phyloP scores from a whole-genome alignment of 2,888 invertebrate species.

The Xylota segnis region DNA sequence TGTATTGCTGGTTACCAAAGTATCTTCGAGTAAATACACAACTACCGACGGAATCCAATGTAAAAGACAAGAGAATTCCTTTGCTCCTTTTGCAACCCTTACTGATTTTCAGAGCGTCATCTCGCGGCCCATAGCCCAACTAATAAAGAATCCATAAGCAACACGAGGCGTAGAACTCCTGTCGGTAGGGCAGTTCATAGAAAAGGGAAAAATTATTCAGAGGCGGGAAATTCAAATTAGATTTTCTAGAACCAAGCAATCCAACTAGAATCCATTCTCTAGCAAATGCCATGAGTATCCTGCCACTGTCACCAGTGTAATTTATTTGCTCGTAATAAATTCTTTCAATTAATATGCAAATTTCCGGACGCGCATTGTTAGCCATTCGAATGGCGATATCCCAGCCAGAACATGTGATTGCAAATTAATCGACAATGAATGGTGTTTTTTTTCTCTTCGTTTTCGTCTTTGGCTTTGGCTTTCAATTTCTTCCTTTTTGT shows the following conservation, averaged over 20 bases:
- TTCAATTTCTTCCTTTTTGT: neutral
- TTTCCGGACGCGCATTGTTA: constrained; percentile 56
- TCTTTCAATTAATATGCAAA: constrained; percentile 70
- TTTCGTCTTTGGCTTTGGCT: too few species aligned
- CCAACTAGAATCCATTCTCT: constrained; percentile 36
- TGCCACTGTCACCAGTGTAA: constrained; percentile 41
- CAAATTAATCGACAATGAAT: constrained; percentile 67
- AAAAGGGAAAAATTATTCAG: neutral
- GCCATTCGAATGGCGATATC: constrained; percentile 34
- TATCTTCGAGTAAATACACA: too few species aligned
- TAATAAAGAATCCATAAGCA: neutral
- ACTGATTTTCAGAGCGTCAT: constrained; percentile 3
- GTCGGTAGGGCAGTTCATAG: constrained; percentile 51
- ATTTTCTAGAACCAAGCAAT: neutral
- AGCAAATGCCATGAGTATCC: neutral
- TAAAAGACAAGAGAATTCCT: neutral
- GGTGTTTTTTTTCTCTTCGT: constrained; percentile 17
- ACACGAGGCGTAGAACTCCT: constrained; percentile 9
- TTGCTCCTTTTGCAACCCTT: neutral
- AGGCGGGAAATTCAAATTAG: constrained; percentile 42
- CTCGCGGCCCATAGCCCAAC: constrained; percentile 33
- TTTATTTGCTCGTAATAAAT: constrained; percentile 65
- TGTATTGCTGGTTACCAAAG: too few species aligned
- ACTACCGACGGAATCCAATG: too few species aligned
- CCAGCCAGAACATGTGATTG: constrained; percentile 46